phyloP scores from a whole-genome alignment of 2,113 vertebrate genomes.

The Saccopteryx leptura region DNA sequence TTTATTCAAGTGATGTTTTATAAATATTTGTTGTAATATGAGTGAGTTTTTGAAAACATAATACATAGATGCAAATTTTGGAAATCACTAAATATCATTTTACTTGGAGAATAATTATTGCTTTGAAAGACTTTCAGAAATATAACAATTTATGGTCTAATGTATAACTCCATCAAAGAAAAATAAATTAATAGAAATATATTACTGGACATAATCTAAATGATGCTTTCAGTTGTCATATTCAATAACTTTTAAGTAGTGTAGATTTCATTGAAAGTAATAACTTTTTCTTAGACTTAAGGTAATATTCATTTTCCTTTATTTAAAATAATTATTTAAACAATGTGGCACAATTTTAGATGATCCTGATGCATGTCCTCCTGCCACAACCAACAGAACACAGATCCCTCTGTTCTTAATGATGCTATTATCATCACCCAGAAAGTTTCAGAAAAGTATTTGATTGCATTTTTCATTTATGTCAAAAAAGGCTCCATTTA shows the following conservation, averaged over 20 bases:
- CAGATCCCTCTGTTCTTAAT: not conserved
- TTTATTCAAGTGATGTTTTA: not conserved
- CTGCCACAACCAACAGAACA: not conserved
- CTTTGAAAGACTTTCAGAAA: not conserved
- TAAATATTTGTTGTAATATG: not conserved
- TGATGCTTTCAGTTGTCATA: not conserved
- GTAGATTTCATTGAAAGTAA: not conserved
- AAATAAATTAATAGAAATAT: not conserved
- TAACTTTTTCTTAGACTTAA: not conserved
- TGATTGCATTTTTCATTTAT: not conserved
- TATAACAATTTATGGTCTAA: not conserved
- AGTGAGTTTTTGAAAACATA: slow-evolving; percentile 39
- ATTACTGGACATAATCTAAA: not conserved
- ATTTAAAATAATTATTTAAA: not conserved
- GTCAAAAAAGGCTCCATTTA: not conserved
- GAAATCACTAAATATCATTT: not conserved
- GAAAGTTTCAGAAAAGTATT: not conserved
- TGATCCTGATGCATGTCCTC: not conserved
- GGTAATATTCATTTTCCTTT: not conserved
- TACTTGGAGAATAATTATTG: not conserved
- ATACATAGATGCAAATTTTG: not conserved
- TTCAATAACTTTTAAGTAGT: not conserved
- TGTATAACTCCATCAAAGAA: not conserved
- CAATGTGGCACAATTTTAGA: not conserved
- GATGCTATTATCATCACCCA: not conserved